Conservation (phyloP, 2,888 invertebrate species). For the Oscheius sp. region DNA sequence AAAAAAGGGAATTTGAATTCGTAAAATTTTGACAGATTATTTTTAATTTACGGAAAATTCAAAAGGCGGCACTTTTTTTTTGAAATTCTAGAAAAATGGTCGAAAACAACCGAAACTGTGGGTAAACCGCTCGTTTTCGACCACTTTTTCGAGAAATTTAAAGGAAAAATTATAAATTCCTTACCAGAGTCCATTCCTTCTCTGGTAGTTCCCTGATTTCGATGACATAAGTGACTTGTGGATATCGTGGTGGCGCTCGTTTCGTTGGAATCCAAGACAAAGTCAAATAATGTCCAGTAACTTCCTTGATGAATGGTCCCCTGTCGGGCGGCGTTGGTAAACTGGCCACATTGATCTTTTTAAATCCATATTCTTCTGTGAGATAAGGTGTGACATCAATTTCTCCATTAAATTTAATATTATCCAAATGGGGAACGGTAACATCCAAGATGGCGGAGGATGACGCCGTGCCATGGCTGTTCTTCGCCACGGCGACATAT, state of each 20-base stretch:
- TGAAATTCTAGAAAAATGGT: too few relatives aligned
- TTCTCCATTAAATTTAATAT: slow-evolving; percentile 71
- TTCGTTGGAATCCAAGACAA: slow-evolving; percentile 94
- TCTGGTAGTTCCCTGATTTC: slow-evolving; percentile 93
- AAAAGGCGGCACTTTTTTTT: too few relatives aligned
- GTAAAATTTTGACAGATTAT: too few relatives aligned
- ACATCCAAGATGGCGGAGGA: slow-evolving; percentile 72
- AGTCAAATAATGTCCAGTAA: slow-evolving; percentile 88
- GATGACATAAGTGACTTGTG: slow-evolving; percentile 91
- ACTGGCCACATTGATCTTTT: slow-evolving; percentile 68
- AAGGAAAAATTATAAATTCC: slow-evolving; percentile 72
- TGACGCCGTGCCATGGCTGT: slow-evolving; percentile 68
- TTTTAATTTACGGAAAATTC: too few relatives aligned
- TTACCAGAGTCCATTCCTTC: slow-evolving; percentile 90
- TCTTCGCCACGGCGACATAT: slow-evolving; percentile 71
- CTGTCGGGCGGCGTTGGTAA: slow-evolving; percentile 89
- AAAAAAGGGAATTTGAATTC: too few relatives aligned
- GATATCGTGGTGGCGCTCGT: slow-evolving; percentile 83
- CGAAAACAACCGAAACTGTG: too few relatives aligned
- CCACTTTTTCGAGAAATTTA: too few relatives aligned
- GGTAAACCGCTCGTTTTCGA: too few relatives aligned
- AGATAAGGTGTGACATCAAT: slow-evolving; percentile 71
- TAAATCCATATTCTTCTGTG: slow-evolving; percentile 73
- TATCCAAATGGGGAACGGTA: slow-evolving; percentile 70
- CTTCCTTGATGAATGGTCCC: slow-evolving; percentile 89